Evolutionary conservation across 2,888 invertebrate species (phyloP), one percentile per base, ranked within the genome.

Genomic region (Perithous albicinctus): DNA sequence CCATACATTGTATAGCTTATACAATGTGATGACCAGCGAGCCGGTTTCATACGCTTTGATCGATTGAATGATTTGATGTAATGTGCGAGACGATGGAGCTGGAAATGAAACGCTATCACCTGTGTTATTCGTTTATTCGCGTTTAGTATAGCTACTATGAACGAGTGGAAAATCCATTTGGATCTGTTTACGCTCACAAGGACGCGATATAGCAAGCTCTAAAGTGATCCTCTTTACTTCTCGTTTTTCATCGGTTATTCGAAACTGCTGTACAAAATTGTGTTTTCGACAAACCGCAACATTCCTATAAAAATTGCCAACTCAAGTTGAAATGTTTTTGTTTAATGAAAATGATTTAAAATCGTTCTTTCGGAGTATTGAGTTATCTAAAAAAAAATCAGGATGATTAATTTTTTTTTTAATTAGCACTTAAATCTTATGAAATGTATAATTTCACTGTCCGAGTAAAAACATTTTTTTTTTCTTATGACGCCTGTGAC

Each of bases 31-130:
- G 54, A 38, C n/a, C 41, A 41, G 18, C 56, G 56, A 70, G 41
- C 48, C 43, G 12, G 2, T 56, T 70, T 26, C 70, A n/a, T n/a
- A n/a, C n/a, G 29, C 41, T 70, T 26, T 56, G 41, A 63, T 69
- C 83, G 77, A 83, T 80, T 74, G 80, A 77, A 69, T 69, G 80
- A 78, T 83, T 83, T 64, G 74, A 77, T 74, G 80, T 80, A 83
- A 83, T 69, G 80, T 64, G 78, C 69, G 48, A 74, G 23, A 23
- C 12, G 15, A 18, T 10, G 41, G 15, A 63, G 26, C 12, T 51
- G 7, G 41, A 63, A 64, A 54, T 54, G 15, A 32, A 59, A 18
- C 15, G 1, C 56, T 56, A n/a, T 7, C 56, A 32, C 26, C 56
- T n/a, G 15, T 15, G 12, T 29, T 1, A 32, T n/a, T n/a, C n/a